A percentile compares a stretch with the other conserved stretches of the same genome.
Evolutionary conservation across 2,797 vertebrate genomes (phyloP).

Genomic region (Monodelphis domestica): DNA sequence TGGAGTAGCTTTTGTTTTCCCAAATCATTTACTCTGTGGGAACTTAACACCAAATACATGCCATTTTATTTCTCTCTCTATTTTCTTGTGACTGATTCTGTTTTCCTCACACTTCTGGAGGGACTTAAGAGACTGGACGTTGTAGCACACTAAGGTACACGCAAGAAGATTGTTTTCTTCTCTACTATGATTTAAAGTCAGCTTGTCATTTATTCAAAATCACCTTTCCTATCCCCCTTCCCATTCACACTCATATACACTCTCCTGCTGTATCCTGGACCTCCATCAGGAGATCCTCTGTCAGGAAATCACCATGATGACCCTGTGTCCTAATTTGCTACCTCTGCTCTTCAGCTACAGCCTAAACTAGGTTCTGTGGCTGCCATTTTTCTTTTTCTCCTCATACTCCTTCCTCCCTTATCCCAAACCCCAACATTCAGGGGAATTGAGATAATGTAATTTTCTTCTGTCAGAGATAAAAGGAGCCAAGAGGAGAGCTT

Average conservation of each 20-base stretch:
- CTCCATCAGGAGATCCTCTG: slow-evolving; percentile 1
- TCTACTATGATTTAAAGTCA: background rate
- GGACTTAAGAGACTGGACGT: slow-evolving; percentile 34
- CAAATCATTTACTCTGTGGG: slow-evolving; percentile 5
- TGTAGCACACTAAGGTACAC: background rate
- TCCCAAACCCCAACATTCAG: slow-evolving; percentile 65
- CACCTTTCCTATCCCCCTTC: background rate
- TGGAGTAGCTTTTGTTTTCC: slow-evolving; percentile 63
- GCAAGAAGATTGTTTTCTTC: slow-evolving; percentile 33
- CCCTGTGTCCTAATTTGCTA: slow-evolving; percentile 69
- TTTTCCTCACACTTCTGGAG: slow-evolving; percentile 43
- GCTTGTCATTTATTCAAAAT: slow-evolving; percentile 39
- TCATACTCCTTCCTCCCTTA: background rate
- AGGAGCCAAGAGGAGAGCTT: slow-evolving; percentile 64
- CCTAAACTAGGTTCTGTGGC: slow-evolving; percentile 21
- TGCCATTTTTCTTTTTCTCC: background rate
- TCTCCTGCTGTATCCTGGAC: background rate
- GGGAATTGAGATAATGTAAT: slow-evolving; percentile 72
- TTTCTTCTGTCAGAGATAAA: slow-evolving; percentile 73
- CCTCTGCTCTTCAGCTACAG: slow-evolving; percentile 74
- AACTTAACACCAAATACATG: background rate
- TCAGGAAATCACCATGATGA: slow-evolving; percentile 37
- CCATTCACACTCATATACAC: slow-evolving; percentile 41
- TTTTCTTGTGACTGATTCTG: slow-evolving; percentile 39
- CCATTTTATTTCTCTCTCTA: slow-evolving; percentile 58